Base-by-base conservation (phyloP, 1,140 invertebrate genomes). In the Zaprionus lachaisei region DNA sequence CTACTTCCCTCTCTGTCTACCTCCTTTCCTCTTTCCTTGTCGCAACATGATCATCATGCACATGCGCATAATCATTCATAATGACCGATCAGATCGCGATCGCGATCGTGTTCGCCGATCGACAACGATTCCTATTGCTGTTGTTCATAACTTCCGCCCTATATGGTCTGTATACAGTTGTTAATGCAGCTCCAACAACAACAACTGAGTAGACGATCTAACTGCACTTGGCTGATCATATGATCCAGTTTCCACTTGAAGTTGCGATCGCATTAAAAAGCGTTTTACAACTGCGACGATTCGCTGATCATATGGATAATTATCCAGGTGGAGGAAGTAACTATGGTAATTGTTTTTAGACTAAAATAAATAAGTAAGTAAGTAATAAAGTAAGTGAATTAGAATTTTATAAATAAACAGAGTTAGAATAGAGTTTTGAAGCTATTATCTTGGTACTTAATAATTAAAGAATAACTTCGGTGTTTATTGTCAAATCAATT, bases 41-140 rank as follows among this genome's bases (percentile, higher is more conserved):
- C 51, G 31, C 56, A 72, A 85, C 76, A 79, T 67, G 70, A 81
- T 81, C 76, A 73, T 67, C 68, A 54, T 41, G 60, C 68, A 58
- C 71, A 79, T 81, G 81, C 83, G 82, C 84, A 90, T 85, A 80
- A 90, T 90, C 85, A 90, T 90, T 90, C 85, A 90, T 90, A 85
- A 85, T 90, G 81, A 82, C 60, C 64, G 26, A 63, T 73, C 58
- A 37, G 49, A 17, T 61, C 31, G 28, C 37, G 24, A 56, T 57
- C 69, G 38, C 51, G 38, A 62, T 64, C 63, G 24, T 44, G 26
- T 20, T 57, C 31, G 44, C 4, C 57, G 41, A 41, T 60, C 55
- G 34, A 57, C 41, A 14, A 41, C 6, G 67, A 28, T 62, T 66
- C 60, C 62, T 67, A 38, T 51, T 31, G 68, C 61, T 47, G 62